Evolutionary conservation across 2,888 invertebrate species (phyloP).

Genomic region (Cephus pygmeus): DNA sequence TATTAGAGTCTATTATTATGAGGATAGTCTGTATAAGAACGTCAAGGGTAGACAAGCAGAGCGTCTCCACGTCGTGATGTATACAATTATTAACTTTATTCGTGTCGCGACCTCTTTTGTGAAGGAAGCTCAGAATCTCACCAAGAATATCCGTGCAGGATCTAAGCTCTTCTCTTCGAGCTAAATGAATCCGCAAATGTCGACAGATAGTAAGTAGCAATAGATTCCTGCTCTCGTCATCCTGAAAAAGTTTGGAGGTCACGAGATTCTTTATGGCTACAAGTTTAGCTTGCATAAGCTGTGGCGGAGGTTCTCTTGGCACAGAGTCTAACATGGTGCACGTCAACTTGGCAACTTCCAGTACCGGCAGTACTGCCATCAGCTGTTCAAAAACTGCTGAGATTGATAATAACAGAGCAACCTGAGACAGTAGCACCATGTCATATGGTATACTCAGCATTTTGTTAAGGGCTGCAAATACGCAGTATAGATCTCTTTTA

Average conservation of each 20-base stretch:
- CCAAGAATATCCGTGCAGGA: conserved; percentile 89
- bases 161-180: conserved; percentile 82
- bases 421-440: conserved; percentile 82
- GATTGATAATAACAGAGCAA: conserved; percentile 84
- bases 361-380: conserved; percentile 76
- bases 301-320: conserved; percentile 75
- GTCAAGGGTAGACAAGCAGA: conserved; percentile 84
- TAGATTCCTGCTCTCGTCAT: conserved; percentile 86
- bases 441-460: conserved; percentile 80
- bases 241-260: conserved; percentile 78
- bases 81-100: conserved; percentile 73
- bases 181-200: conserved; percentile 85
- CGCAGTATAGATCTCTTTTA: conserved; percentile 81
- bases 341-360: conserved; percentile 84
- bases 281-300: conserved; percentile 83
- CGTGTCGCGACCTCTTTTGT: conserved; percentile 69
- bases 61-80: conserved; percentile 84
- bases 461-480: conserved; percentile 82
- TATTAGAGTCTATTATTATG: conserved; percentile 82
- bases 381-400: conserved; percentile 88
- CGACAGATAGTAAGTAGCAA: conserved; percentile 86
- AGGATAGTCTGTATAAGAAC: conserved; percentile 88
- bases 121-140: conserved; percentile 80
- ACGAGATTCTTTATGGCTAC: conserved; percentile 85
- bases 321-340: conserved; percentile 82